These are phyloP conservation scores for Gasterosteus aculeatus DNA, from an alignment of 2,113 vertebrate species.

Conservation along the genomic window DNA sequence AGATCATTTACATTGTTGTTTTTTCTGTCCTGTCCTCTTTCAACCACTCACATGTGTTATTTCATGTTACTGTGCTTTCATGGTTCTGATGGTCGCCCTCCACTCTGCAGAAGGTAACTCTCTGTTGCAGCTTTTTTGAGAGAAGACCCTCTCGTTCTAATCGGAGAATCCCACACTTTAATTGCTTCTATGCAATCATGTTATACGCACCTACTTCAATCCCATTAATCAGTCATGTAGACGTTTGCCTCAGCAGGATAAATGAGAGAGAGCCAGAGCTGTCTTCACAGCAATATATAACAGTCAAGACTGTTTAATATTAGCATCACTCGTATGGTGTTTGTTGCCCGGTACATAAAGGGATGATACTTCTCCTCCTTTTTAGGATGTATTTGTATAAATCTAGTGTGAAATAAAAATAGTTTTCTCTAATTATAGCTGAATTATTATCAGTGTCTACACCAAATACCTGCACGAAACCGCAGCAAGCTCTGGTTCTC, in stretches of 20 bases:
- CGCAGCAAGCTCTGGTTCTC: slow-evolving; percentile 51
- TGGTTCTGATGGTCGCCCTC: slow-evolving; percentile 92
- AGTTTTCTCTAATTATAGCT: slow-evolving; percentile 23
- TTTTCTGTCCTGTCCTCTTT: slow-evolving; percentile 89
- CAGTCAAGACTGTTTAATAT: slow-evolving; percentile 56
- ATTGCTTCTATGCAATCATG: slow-evolving; percentile 44
- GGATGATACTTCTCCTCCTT: slow-evolving; percentile 22
- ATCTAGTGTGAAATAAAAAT: slow-evolving; percentile 47
- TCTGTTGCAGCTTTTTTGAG: slow-evolving; percentile 27
- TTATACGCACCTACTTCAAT: slow-evolving; percentile 36
- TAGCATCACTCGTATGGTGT: slow-evolving; percentile 35
- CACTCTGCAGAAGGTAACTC: slow-evolving; percentile 94
- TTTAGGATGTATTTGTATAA: slow-evolving; percentile 29
- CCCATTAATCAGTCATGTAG: slow-evolving; percentile 60
- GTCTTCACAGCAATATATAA: slow-evolving; percentile 37
- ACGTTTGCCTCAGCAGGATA: slow-evolving; percentile 55
- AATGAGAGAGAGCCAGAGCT: slow-evolving; percentile 61
- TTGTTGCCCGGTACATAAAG: slow-evolving; percentile 34
- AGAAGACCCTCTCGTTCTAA: slow-evolving; percentile 34
- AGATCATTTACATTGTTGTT: slow-evolving; percentile 23
- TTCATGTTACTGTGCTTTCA: slow-evolving; percentile 94
- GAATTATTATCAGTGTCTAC: slow-evolving; percentile 29
- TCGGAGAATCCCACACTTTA: slow-evolving; percentile 33
- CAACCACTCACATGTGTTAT: slow-evolving; percentile 93
- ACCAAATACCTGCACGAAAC: not conserved